These are phyloP conservation scores for Seriola dumerili DNA, from an alignment of 2,113 vertebrate species.

Conservation along the genomic window DNA sequence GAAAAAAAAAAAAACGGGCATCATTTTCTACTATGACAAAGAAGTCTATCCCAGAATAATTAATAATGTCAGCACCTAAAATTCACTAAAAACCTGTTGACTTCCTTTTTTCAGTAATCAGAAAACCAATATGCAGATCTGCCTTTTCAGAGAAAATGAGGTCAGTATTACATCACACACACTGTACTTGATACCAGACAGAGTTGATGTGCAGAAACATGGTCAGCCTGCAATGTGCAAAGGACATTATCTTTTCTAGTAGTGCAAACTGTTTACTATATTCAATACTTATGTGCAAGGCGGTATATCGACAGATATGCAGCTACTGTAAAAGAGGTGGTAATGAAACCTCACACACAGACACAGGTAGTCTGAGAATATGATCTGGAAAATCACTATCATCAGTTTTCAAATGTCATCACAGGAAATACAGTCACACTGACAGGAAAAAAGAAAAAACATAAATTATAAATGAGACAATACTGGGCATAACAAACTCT, in stretches of 20 bases:
- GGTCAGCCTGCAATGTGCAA: constrained; percentile 21
- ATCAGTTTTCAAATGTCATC: constrained; percentile 4
- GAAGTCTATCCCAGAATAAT: neutral
- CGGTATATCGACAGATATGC: neutral
- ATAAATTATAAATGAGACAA: neutral
- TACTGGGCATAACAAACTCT: neutral
- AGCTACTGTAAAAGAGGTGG: neutral
- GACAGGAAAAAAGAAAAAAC: neutral
- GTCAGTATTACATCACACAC: constrained; percentile 4
- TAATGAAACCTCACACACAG: neutral
- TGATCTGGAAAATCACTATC: neutral
- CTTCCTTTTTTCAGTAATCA: constrained; percentile 3
- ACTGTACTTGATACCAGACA: neutral
- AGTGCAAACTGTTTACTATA: constrained; percentile 19
- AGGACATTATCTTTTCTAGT: neutral
- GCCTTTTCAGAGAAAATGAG: constrained; percentile 22
- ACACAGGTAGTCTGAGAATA: neutral
- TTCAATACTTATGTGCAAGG: constrained; percentile 21
- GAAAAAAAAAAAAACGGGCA: neutral
- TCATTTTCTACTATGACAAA: constrained; percentile 6
- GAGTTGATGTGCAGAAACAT: constrained; percentile 1
- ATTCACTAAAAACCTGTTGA: constrained; percentile 4
- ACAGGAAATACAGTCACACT: neutral
- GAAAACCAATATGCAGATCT: constrained; percentile 15
- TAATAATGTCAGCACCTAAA: constrained; percentile 26